Evolutionary conservation across 2,888 invertebrate genomes (phyloP).

Genomic region (Strigamia transsilvanica): DNA sequence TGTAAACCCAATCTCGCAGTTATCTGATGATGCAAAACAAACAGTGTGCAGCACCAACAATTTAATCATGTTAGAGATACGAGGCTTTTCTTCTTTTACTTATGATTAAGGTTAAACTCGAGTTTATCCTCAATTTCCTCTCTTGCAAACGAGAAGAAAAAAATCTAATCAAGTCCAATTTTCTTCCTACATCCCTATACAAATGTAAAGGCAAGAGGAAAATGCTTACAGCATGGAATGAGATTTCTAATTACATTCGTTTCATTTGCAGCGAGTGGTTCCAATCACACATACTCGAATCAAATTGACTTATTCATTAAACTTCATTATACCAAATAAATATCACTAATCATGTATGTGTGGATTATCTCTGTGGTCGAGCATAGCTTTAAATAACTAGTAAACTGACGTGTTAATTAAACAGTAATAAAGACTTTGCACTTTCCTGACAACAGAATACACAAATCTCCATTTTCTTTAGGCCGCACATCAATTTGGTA

Average conservation of each 20-base stretch:
- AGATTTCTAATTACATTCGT: constrained; percentile 39
- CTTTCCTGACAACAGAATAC: too few species aligned
- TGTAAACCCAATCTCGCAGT: background rate
- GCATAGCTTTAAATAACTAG: background rate
- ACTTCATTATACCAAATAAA: constrained; percentile 6
- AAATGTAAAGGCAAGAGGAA: constrained; percentile 14
- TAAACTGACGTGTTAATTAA: too few species aligned
- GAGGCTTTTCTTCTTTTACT: background rate
- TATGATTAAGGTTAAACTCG: background rate
- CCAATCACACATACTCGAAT: constrained; percentile 22
- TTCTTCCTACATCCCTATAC: background rate
- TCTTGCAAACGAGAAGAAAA: background rate
- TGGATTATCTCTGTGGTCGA: background rate
- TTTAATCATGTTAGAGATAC: background rate
- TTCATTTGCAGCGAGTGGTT: background rate
- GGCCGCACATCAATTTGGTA: too few species aligned
- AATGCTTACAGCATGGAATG: background rate
- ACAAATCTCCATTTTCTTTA: too few species aligned
- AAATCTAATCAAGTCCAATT: constrained; percentile 12
- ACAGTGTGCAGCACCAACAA: background rate
- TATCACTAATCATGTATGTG: background rate
- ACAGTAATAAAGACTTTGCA: background rate
- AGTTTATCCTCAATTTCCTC: background rate
- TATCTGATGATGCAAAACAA: background rate
- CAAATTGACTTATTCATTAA: background rate